Evolutionary conservation across 2,888 invertebrate species (phyloP).

Genomic region (Ctenicera cuprea): DNA sequence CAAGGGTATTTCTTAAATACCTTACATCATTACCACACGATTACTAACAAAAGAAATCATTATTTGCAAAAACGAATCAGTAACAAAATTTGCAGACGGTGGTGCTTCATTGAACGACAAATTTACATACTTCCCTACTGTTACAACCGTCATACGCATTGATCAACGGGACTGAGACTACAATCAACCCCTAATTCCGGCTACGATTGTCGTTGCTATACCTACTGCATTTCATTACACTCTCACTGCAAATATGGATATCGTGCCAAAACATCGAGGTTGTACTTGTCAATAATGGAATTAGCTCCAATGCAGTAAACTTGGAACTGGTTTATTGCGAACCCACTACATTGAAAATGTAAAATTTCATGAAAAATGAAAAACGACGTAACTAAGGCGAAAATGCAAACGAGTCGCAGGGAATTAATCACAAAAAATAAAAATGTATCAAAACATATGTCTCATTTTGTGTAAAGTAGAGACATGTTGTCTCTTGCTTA

Average conservation of each 20-base stretch:
- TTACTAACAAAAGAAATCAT: no score
- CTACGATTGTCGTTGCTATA: constrained; percentile 19
- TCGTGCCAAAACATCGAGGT: constrained; percentile 16
- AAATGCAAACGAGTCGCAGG: neutral
- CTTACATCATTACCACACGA: no score
- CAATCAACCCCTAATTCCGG: constrained; percentile 48
- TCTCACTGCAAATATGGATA: constrained; percentile 7
- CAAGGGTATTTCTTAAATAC: no score
- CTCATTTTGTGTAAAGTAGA: neutral
- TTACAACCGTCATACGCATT: constrained; percentile 53
- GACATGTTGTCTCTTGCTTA: constrained; percentile 34
- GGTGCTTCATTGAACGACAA: neutral
- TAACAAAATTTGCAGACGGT: constrained; percentile 8
- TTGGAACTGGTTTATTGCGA: neutral
- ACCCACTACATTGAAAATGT: neutral
- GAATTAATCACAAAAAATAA: neutral
- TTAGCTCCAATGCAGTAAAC: no score
- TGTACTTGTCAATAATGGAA: neutral
- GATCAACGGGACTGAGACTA: constrained; percentile 43
- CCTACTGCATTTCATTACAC: constrained; percentile 27
- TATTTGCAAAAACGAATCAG: neutral
- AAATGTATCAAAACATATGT: neutral
- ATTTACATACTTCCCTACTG: constrained; percentile 30
- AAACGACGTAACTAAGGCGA: neutral
- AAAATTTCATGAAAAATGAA: neutral